Percentiles rank a stretch among this genome's conserved stretches.
These are phyloP conservation scores for Brachyopa scutellaris DNA, from an alignment of 2,888 invertebrate genomes.

Conservation along the genomic window DNA sequence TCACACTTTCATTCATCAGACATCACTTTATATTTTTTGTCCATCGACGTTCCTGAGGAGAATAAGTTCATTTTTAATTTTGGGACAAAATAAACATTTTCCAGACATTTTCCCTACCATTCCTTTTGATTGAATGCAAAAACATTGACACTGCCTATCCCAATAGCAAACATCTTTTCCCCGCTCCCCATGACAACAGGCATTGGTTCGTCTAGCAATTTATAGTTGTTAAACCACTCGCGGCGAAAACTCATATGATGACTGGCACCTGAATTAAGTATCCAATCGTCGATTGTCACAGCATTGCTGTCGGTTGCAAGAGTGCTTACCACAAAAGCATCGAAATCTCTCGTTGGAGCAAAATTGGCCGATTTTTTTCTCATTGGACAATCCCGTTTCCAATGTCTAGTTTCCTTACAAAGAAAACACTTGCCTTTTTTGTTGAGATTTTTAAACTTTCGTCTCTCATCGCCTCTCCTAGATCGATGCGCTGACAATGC, in stretches of 20 bases:
- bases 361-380: background rate
- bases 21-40: too few species aligned
- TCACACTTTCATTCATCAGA: conserved; percentile 9
- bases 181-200: conserved; percentile 16
- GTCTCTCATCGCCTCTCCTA: background rate
- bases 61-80: background rate
- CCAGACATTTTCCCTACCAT: background rate
- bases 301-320: background rate
- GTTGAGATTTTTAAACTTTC: background rate
- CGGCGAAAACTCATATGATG: conserved; percentile 6
- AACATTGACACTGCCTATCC: background rate
- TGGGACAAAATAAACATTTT: background rate
- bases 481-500: background rate
- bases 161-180: background rate
- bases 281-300: conserved; percentile 18
- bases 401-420: background rate
- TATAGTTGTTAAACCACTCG: conserved; percentile 5
- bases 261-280: conserved; percentile 10
- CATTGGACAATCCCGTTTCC: conserved; percentile 4
- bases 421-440: background rate
- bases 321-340: conserved; percentile 2
- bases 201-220: background rate
- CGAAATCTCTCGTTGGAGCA: conserved; percentile 1
- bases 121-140: background rate
- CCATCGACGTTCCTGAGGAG: background rate